phyloP scores from a whole-genome alignment of 2,113 vertebrate genomes.

The Phycodurus eques region DNA sequence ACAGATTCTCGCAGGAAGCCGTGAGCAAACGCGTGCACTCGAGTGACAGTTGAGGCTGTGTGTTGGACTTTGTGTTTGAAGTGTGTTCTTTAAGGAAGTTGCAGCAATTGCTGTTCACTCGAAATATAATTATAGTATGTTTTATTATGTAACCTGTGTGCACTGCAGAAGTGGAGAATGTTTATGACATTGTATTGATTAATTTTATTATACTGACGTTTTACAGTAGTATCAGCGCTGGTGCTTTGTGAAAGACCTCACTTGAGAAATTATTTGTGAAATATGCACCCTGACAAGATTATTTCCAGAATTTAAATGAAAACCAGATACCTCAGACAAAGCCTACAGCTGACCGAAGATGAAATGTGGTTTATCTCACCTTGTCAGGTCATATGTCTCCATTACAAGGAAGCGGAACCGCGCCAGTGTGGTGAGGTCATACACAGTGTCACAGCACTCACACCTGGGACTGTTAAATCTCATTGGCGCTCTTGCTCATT shows the following conservation, averaged over 20 bases:
- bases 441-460: constrained; percentile 28
- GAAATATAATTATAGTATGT: no score
- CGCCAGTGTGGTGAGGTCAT: constrained; percentile 12
- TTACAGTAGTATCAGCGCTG: no score
- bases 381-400: constrained; percentile 11
- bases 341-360: constrained; percentile 12
- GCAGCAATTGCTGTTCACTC: neutral
- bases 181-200: no score
- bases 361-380: constrained; percentile 16
- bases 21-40: constrained; percentile 21
- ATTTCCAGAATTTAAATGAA: constrained; percentile 8
- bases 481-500: constrained; percentile 15
- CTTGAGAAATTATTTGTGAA: neutral
- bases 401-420: constrained; percentile 30
- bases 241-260: neutral
- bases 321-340: constrained; percentile 1
- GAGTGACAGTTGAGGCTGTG: constrained; percentile 15
- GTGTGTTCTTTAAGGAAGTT: constrained; percentile 3
- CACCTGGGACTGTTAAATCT: constrained; percentile 38
- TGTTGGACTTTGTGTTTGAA: constrained; percentile 10
- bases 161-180: no score
- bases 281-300: constrained; percentile 7
- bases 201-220: no score
- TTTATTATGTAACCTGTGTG: no score
- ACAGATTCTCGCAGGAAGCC: constrained; percentile 28